Base-by-base conservation (phyloP, 2,888 invertebrate species). In the Phyto melanocephala region DNA sequence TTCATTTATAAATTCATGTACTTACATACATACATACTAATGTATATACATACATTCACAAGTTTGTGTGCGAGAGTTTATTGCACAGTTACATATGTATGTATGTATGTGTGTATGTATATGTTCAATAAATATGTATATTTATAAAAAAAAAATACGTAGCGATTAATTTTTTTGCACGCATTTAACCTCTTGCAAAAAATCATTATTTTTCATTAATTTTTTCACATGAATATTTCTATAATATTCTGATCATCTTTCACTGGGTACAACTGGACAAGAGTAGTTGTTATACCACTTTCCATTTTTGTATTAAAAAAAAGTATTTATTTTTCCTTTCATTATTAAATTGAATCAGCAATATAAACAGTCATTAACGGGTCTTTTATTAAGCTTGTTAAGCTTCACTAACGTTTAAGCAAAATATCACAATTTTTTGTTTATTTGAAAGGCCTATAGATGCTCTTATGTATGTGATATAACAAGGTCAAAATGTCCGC, bases 161-260 rank as follows among this genome's bases (percentile, higher is more conserved):
- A 6, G 6, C 11, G 20, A 37, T 58, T 1, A 58, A 35, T 20
- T 6, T 0, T 10, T 58, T 37, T 47, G 70, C 20, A 28, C 47
- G 33, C 45, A 47, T 47, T 35, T 71, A 58, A 71, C 70, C 58
- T 71, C 22, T 58, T 47, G 11, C 35, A 35, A 10, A 28, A 20
- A 42, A 52, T 67, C 37, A 40, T 40, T 33, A 33, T 15, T 13
- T 35, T 70, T 58, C 37, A 35, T 40, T 15, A 17, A 65, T 50
- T 35, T 50, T 40, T 33, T 5, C 22, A 37, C 17, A 45, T 28
- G 22, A 8, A 45, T 42, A 58, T 24, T 22, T 47, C 45, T 33
- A n/a, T n/a, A 60, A n/a, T 37, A 71, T 71, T 71, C 58, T 58
- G 71, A 8, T 37, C 71, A 71, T 71, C 71, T 71, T 45, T 56